These are phyloP conservation scores for Megaceryle torquata DNA, from an alignment of 2,113 vertebrate genomes.

Conservation along the genomic window DNA sequence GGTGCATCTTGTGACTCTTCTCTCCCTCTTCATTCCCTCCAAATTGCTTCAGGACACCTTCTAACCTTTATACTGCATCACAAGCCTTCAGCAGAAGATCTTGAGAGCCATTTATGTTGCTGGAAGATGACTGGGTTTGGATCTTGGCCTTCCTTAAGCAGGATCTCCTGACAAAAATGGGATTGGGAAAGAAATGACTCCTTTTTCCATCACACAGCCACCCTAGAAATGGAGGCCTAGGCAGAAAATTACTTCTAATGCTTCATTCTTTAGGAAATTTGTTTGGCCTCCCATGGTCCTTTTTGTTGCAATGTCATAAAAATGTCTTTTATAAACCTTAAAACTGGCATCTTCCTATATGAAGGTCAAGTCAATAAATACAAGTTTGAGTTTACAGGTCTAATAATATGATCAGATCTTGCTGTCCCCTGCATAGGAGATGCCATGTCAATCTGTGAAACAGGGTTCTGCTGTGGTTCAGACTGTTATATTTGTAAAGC, in stretches of 20 bases:
- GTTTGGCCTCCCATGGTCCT: background rate
- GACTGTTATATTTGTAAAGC: background rate
- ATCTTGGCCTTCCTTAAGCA: slow-evolving; percentile 66
- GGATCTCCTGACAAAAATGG: slow-evolving; percentile 57
- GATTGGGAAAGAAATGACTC: slow-evolving; percentile 61
- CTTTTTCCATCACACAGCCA: slow-evolving; percentile 46
- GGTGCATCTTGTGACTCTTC: slow-evolving; percentile 60
- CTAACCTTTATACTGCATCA: slow-evolving; percentile 59
- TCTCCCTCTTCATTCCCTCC: slow-evolving; percentile 66
- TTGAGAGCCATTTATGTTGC: slow-evolving; percentile 56
- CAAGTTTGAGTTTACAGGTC: background rate
- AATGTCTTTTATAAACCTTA: slow-evolving; percentile 1
- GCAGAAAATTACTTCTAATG: slow-evolving; percentile 21
- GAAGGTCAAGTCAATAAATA: background rate
- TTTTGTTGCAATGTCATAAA: background rate
- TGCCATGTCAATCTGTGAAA: background rate
- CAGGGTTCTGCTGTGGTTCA: background rate
- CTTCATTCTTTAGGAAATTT: background rate
- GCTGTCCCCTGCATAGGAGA: background rate
- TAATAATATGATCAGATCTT: background rate
- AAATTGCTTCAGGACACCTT: slow-evolving; percentile 66
- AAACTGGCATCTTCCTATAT: slow-evolving; percentile 13
- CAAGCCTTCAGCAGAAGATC: slow-evolving; percentile 62
- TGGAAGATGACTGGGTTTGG: slow-evolving; percentile 68
- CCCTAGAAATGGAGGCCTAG: slow-evolving; percentile 48